Conservation (phyloP, 2,113 vertebrate species). For the Oenanthe oenanthe region DNA sequence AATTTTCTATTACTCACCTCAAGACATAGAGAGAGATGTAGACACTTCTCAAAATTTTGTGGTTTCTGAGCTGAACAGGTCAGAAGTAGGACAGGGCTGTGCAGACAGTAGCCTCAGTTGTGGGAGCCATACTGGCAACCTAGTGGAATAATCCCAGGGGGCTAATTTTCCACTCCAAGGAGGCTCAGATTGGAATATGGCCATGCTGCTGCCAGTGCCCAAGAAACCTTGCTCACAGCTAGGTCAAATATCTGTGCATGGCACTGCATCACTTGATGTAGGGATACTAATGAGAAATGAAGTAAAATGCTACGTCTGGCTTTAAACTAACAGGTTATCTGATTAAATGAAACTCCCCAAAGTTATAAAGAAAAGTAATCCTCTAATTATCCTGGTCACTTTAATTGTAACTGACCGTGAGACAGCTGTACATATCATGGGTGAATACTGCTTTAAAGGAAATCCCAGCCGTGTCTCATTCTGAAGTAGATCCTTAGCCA, state of each 20-base stretch:
- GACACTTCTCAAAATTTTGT: background rate
- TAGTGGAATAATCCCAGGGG: background rate
- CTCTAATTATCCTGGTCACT: background rate
- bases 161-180: background rate
- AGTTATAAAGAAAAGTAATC: background rate
- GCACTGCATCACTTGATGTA: background rate
- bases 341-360: accelerated
- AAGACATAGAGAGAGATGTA: background rate
- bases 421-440: background rate
- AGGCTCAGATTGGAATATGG: background rate
- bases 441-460: background rate
- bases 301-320: background rate
- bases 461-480: background rate
- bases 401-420: background rate
- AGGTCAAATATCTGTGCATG: background rate
- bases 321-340: background rate
- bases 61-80: background rate
- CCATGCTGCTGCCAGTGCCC: background rate
- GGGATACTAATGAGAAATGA: background rate
- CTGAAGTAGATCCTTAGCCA: background rate
- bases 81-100: background rate
- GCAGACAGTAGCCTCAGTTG: background rate
- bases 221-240: conserved; percentile 19
- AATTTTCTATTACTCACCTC: background rate
- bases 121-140: background rate